These are phyloP conservation scores for Drosophila lacteicornis DNA, from an alignment of 1,140 invertebrate genomes.

Conservation along the genomic window DNA sequence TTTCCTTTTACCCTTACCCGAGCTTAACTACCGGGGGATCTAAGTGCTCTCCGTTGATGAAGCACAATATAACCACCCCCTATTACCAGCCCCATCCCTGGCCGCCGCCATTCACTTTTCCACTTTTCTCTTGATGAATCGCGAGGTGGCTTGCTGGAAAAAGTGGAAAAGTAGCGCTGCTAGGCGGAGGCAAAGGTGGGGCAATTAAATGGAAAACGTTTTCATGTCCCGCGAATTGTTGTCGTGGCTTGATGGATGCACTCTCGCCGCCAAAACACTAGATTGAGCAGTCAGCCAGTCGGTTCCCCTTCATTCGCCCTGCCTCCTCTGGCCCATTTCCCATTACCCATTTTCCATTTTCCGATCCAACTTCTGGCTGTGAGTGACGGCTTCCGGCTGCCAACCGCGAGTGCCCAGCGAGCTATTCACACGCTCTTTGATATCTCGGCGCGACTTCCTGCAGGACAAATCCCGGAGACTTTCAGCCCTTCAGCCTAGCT, in stretches of 20 bases:
- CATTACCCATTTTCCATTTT: not conserved
- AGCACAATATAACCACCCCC: conserved; percentile 38
- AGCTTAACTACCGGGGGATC: conserved; percentile 19
- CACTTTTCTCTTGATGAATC: conserved; percentile 60
- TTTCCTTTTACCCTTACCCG: not conserved
- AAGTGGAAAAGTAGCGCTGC: conserved; percentile 5
- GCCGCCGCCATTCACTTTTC: conserved; percentile 35
- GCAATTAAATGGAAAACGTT: conserved; percentile 77
- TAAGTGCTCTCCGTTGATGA: conserved; percentile 57
- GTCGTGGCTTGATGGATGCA: conserved; percentile 73
- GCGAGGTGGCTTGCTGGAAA: conserved; percentile 19
- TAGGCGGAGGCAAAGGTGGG: not conserved
- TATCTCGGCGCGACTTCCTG: conserved; percentile 46
- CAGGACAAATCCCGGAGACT: conserved; percentile 34
- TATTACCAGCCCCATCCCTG: not conserved
- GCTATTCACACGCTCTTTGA: conserved; percentile 43
- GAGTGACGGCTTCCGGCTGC: conserved; percentile 29
- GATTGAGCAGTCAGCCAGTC: conserved; percentile 44
- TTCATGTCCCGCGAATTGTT: conserved; percentile 57
- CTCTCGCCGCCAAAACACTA: conserved; percentile 49
- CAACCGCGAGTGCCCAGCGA: conserved; percentile 13
- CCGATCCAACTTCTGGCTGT: conserved; percentile 10
- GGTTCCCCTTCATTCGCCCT: not conserved
- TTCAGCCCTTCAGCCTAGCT: conserved; percentile 1
- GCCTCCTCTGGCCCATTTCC: not conserved